Conservation (phyloP, 2,113 vertebrate species). For the Hypomesus transpacificus region DNA sequence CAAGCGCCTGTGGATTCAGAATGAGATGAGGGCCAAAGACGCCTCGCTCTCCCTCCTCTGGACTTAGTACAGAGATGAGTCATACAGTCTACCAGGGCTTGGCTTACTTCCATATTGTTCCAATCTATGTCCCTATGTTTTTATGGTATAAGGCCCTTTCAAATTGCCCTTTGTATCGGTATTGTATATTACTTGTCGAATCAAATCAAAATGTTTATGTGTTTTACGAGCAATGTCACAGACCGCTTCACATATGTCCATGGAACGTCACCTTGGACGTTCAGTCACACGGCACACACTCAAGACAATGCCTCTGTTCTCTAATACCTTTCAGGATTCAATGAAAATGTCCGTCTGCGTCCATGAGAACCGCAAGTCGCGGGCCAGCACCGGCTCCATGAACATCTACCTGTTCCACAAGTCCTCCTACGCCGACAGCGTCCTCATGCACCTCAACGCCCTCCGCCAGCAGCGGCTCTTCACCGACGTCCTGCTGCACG, state of each 20-base stretch:
- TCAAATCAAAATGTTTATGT: too few species aligned
- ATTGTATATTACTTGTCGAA: too few species aligned
- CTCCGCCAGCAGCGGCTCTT: slow-evolving; percentile 77
- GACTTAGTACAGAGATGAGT: slow-evolving; percentile 1
- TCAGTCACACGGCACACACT: not conserved
- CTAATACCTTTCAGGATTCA: slow-evolving; percentile 68
- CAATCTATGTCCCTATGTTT: slow-evolving; percentile 1
- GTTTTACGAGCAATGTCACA: too few species aligned
- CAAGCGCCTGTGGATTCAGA: not conserved
- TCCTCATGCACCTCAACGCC: slow-evolving; percentile 79
- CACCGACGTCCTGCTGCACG: slow-evolving; percentile 78
- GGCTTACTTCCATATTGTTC: not conserved
- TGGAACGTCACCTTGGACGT: not conserved
- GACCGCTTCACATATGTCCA: not conserved
- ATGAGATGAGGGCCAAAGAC: not conserved
- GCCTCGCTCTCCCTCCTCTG: not conserved
- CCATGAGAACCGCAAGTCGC: slow-evolving; percentile 82
- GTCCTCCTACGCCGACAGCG: slow-evolving; percentile 74
- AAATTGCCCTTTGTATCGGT: too few species aligned
- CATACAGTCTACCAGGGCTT: slow-evolving; percentile 1
- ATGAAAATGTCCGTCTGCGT: slow-evolving; percentile 84
- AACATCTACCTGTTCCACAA: slow-evolving; percentile 80
- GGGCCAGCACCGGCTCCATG: slow-evolving; percentile 77
- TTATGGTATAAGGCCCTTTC: not conserved
- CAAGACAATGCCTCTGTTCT: slow-evolving; percentile 11